Conservation (phyloP, 2,888 invertebrate species). For the Latrodectus hesperus region DNA sequence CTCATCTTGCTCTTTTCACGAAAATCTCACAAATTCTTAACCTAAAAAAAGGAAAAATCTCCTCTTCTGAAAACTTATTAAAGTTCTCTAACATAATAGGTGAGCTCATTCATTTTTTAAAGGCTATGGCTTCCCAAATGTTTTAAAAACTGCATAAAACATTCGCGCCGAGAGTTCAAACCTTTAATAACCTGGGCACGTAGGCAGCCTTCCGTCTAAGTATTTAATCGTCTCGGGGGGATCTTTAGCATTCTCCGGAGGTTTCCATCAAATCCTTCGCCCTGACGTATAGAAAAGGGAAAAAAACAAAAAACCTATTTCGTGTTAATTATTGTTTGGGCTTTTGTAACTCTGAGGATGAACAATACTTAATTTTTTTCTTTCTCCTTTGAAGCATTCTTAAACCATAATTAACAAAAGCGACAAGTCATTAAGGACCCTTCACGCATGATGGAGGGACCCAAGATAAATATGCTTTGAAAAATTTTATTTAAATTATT, state of each 20-base stretch:
- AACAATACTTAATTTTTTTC: slow-evolving; percentile 45
- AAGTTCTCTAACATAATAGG: background rate
- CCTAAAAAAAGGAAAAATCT: no score
- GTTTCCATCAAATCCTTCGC: slow-evolving; percentile 12
- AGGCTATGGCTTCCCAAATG: background rate
- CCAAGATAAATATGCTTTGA: no score
- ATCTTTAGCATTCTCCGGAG: slow-evolving; percentile 37
- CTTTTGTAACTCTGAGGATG: slow-evolving; percentile 24
- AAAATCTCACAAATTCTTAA: no score
- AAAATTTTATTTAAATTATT: no score
- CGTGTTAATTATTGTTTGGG: slow-evolving; percentile 45
- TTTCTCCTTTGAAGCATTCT: slow-evolving; percentile 2
- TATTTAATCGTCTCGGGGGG: slow-evolving; percentile 44
- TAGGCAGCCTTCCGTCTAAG: slow-evolving; percentile 19
- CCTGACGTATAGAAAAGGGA: background rate
- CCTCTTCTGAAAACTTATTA: background rate
- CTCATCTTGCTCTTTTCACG: no score
- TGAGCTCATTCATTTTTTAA: slow-evolving; percentile 21
- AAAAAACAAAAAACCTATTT: slow-evolving; percentile 31
- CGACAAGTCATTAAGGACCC: slow-evolving; percentile 45
- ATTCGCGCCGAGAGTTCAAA: background rate
- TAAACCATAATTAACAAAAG: slow-evolving; percentile 42
- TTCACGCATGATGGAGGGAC: background rate
- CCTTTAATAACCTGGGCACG: slow-evolving; percentile 36
- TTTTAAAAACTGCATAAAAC: slow-evolving; percentile 42